Conservation (phyloP, 2,113 vertebrate species). For the Prinia subflava region DNA sequence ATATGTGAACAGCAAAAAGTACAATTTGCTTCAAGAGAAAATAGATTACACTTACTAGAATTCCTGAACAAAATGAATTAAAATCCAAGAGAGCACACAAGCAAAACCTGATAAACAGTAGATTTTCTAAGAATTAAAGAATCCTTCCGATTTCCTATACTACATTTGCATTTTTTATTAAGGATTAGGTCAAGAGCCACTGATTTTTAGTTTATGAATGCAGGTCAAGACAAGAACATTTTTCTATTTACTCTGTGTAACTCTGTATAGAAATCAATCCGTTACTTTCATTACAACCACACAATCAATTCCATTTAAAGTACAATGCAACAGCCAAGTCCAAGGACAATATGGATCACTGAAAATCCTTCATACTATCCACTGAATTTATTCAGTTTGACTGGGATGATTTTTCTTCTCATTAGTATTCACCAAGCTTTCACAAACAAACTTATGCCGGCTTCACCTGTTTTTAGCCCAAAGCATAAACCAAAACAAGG, state of each 20-base stretch:
- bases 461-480: background rate
- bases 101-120: background rate
- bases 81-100: background rate
- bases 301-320: constrained; percentile 83
- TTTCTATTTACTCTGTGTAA: constrained; percentile 79
- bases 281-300: constrained; percentile 81
- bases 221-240: constrained; percentile 77
- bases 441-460: background rate
- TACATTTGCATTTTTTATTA: constrained; percentile 68
- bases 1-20: background rate
- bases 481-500: background rate
- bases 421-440: constrained; percentile 46
- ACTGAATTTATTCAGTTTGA: constrained; percentile 35
- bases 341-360: constrained; percentile 76
- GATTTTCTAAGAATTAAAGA: constrained; percentile 48
- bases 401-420: constrained; percentile 56
- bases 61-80: background rate
- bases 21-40: background rate
- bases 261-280: constrained; percentile 78
- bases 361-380: constrained; percentile 54
- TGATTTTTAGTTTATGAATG: constrained; percentile 70
- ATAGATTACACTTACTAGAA: background rate
- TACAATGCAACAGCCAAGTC: constrained; percentile 76
- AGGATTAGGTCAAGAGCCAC: constrained; percentile 65
- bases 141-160: constrained; percentile 18